These are phyloP conservation scores for Lithodes maja DNA, from an alignment of 2,888 invertebrate species.

Conservation along the genomic window DNA sequence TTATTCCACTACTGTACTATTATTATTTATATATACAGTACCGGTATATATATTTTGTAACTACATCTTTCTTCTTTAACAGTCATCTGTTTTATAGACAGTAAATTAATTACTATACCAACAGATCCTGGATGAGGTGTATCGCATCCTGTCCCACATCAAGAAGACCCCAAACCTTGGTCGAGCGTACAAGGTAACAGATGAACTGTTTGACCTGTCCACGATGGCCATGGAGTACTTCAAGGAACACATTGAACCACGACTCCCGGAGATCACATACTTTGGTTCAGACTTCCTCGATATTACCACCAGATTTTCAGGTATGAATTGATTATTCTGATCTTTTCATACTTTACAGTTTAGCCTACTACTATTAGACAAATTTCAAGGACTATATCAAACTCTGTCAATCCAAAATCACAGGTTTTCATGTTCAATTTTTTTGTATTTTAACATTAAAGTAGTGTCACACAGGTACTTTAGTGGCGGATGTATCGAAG, in stretches of 20 bases:
- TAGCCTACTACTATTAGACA: too few relatives aligned
- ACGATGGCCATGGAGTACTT: conserved; percentile 99
- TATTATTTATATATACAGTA: background rate
- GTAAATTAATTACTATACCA: too few relatives aligned
- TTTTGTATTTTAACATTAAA: too few relatives aligned
- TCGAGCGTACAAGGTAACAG: conserved; percentile 93
- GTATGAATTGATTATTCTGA: conserved; percentile 15
- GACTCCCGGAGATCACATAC: conserved; percentile 90
- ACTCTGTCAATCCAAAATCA: too few relatives aligned
- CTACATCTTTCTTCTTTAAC: too few relatives aligned
- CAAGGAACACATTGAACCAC: conserved; percentile 93
- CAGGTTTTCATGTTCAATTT: too few relatives aligned
- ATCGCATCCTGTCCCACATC: conserved; percentile 88
- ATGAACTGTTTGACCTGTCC: conserved; percentile 94
- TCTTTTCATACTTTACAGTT: background rate
- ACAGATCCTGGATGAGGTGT: conserved; percentile 93
- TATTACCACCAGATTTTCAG: conserved; percentile 58
- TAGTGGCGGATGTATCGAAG: too few relatives aligned
- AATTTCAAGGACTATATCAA: too few relatives aligned
- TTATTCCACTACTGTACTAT: background rate
- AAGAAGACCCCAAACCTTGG: conserved; percentile 87
- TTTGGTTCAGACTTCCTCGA: conserved; percentile 85
- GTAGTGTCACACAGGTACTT: too few relatives aligned
- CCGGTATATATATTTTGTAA: too few relatives aligned
- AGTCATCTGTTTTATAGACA: too few relatives aligned